These are phyloP conservation scores for Pristionchus maxplancki DNA, from an alignment of 2,888 invertebrate species.

Conservation along the genomic window DNA sequence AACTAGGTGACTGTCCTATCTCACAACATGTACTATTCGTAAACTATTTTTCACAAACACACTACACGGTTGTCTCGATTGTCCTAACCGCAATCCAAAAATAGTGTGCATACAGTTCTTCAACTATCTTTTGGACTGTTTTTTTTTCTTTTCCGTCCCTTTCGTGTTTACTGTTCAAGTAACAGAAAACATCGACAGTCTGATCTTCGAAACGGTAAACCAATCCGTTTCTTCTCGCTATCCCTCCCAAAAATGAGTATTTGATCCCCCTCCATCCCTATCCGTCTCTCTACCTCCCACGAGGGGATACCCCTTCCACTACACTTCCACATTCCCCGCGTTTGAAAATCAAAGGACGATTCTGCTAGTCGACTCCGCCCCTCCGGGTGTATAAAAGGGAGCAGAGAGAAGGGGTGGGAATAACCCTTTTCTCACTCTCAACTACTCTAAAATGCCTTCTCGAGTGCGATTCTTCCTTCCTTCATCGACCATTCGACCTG, in stretches of 20 bases:
- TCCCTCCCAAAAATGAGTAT: not conserved
- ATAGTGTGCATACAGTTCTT: not conserved
- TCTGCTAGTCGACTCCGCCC: slow-evolving; percentile 10
- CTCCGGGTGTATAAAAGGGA: slow-evolving; percentile 19
- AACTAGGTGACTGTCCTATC: not conserved
- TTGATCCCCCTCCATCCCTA: not conserved
- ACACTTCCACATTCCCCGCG: not conserved
- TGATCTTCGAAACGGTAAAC: not conserved
- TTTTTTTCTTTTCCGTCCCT: too few relatives aligned
- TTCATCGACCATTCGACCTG: not conserved
- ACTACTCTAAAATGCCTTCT: not conserved
- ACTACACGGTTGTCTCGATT: not conserved
- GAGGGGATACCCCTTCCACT: not conserved
- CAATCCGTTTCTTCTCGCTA: not conserved
- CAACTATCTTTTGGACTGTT: not conserved
- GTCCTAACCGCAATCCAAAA: not conserved
- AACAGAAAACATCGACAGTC: too few relatives aligned
- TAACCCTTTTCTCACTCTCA: too few relatives aligned
- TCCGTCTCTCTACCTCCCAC: not conserved
- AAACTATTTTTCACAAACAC: not conserved
- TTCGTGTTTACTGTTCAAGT: not conserved
- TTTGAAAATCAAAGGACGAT: slow-evolving; percentile 46
- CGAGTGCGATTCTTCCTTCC: slow-evolving; percentile 46
- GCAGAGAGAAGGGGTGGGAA: not conserved
- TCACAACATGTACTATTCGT: too few relatives aligned